Base-by-base conservation (phyloP, 1,140 invertebrate genomes). In the Leucophenga varia region DNA sequence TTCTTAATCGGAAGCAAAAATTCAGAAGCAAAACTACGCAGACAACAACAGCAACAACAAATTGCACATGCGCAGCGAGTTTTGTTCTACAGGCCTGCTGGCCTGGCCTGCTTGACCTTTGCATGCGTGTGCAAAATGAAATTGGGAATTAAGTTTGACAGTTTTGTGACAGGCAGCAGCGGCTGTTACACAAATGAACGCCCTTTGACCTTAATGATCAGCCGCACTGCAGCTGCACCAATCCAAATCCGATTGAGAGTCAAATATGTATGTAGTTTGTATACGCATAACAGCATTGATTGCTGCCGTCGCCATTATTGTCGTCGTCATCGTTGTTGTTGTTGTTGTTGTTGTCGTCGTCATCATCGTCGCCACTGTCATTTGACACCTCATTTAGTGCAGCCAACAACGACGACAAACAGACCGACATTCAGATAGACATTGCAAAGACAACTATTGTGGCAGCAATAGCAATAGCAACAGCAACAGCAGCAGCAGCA, bases 181-280 rank as follows among this genome's bases (percentile, higher is more conserved):
- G 61, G 63, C 57, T n/a, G n/a, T n/a, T n/a, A n/a, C n/a, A n/a
- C n/a, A n/a, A n/a, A 49, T 56, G 63, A 67, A 68, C 63, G 64
- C 63, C 67, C 64, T 67, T 68, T 67, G 63, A 67, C 63, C 63
- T 68, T 67, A 67, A 67, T 67, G 68, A 64, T 59, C 64, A 68
- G 63, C 63, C 67, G 63, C 63, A 59, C 21, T 16, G 31, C 35
- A 43, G 21, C 31, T 35, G 20, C 7, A 17, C 14, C 13, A 16
- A 12, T n/a, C n/a, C n/a, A n/a, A n/a, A n/a, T n/a, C n/a, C n/a
- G n/a, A n/a, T n/a, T n/a, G n/a, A n/a, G n/a, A n/a, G n/a, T n/a
- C n/a, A n/a, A n/a, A n/a, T n/a, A n/a, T n/a, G n/a, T n/a, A n/a
- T n/a, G n/a, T n/a, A n/a, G n/a, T n/a, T n/a, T n/a, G n/a, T n/a